Evolutionary conservation across 2,797 vertebrate genomes (phyloP), one percentile per base, ranked within the genome.

Genomic region (Hippoglossus hippoglossus): DNA sequence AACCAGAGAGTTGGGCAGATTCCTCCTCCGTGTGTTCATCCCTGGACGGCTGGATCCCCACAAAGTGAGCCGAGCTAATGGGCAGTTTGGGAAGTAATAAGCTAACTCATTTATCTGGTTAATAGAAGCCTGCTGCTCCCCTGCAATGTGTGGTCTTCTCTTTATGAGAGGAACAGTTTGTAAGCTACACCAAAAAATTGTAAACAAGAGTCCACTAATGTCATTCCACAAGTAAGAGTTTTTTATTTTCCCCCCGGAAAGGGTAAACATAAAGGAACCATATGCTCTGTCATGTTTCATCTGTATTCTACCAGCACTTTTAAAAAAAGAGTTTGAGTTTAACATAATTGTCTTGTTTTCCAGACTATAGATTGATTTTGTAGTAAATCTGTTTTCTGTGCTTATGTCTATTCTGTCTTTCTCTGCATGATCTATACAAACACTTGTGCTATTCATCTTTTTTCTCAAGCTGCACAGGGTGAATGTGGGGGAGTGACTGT

Each of bases 81-180:
- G 91, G 89, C 89, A 89, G 88, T 93, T 90, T 91, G 89, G 84
- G 81, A 88, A 87, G 89, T 84, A 91, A 90, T 91, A 91, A 88
- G 81, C 67, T 72, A 60, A 71, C 84, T 89, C 82, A 85, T 93
- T 92, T 90, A 91, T 91, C 83, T 87, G 80, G 64, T 78, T 83
- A 86, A 90, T 88, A 88, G 81, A 89, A 60, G 74, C 82, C 82
- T 81, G 87, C 84, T 89, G 88, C 71, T 91, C 79, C 87, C 75
- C 78, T 54, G 81, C 85, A 85, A 87, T 77, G 77, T 80, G 79
- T 83, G 82, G 73, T 78, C 68, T 53, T 24, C 6, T 50, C 28
- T 67, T 15, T 39, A 26, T 52, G 44, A 57, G 24, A 22, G 13
- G 24, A 11, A 41, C 25, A 24, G 31, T 62, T 61, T 56, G 24